Percentiles rank a stretch among this genome's conserved stretches.
phyloP scores from a whole-genome alignment of 2,797 vertebrate species.

The Cheirogaleus major region DNA sequence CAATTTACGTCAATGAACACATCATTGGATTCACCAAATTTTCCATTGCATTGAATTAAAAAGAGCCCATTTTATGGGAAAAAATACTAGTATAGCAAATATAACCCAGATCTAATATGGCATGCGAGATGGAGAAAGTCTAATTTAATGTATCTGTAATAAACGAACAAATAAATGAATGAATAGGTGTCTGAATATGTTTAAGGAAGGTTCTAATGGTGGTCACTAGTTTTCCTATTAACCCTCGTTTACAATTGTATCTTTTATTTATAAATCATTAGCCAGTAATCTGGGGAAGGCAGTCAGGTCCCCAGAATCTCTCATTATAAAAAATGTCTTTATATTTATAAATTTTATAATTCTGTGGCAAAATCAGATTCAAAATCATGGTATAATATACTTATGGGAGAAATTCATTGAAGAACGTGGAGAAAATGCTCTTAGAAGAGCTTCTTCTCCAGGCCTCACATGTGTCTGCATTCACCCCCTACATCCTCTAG shows the following conservation, averaged over 20 bases:
- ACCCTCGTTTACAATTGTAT: neutral
- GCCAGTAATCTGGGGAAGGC: neutral
- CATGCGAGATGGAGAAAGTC: neutral
- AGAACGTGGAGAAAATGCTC: constrained; percentile 35
- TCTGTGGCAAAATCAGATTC: constrained; percentile 3
- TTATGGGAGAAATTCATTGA: neutral
- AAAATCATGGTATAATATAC: neutral
- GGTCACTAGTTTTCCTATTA: neutral
- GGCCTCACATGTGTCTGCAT: neutral
- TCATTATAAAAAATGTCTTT: constrained; percentile 10
- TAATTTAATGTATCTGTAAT: neutral
- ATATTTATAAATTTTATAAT: neutral
- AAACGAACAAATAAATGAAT: neutral
- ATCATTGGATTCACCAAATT: neutral
- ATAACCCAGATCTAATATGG: neutral
- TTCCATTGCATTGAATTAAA: neutral
- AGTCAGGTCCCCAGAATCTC: neutral
- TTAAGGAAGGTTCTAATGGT: neutral
- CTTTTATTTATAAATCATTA: constrained; percentile 41
- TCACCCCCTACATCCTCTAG: neutral
- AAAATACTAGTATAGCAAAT: neutral
- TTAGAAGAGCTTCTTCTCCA: neutral
- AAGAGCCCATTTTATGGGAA: neutral
- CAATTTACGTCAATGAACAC: neutral
- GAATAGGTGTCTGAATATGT: neutral